Base-by-base conservation (phyloP, 2,888 invertebrate genomes). In the Caenorhabditis panamensis region DNA sequence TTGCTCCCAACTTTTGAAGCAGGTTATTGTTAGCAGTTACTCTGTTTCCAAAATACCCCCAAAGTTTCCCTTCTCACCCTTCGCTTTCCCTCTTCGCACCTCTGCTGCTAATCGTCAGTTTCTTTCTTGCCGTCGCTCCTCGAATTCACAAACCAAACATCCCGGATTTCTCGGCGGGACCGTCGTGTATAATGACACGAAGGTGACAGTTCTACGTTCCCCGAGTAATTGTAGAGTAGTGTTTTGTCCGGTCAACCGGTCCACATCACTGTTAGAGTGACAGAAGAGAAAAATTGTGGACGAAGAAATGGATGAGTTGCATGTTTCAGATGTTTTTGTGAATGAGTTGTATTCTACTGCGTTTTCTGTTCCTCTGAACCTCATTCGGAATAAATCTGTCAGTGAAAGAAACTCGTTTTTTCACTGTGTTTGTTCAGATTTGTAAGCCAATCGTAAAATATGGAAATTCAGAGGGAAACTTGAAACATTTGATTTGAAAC, bases 201-300 rank as follows among this genome's bases (percentile, higher is more conserved):
- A 53, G 53, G 53, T 53, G 53, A 53, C 53, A 53, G 53, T 53
- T 53, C 24, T 26, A 9, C 31, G 31, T 18, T 11, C 36, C 11
- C 36, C 49, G 49, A 53, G 53, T 53, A 53, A 53, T 53, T 53
- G 53, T 26, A 53, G 53, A 53, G 53, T 53, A 53, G 53, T 53
- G 13, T 2, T 26, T n/a, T n/a, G 53, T 53, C 22, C 26, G 26
- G 1, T 53, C 24, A 5, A 20, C 49, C 49, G 49, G 31, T 31
- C 13, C 9, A 6, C n/a, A n/a, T 41, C 13, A 41, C 31, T 31
- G 41, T 9, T 16, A 41, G 41, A 11, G 41, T 8, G 36, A 36
- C n/a, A 36, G 36, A 36, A 9, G 41, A 41, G 13, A 13, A 41
- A 41, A 41, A 9, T 3, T 16, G 41, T 2, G 13, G 41, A 41